Evolutionary conservation across 2,113 vertebrate species (phyloP), one percentile per base, ranked within the genome.

Genomic region (Solea senegalensis): DNA sequence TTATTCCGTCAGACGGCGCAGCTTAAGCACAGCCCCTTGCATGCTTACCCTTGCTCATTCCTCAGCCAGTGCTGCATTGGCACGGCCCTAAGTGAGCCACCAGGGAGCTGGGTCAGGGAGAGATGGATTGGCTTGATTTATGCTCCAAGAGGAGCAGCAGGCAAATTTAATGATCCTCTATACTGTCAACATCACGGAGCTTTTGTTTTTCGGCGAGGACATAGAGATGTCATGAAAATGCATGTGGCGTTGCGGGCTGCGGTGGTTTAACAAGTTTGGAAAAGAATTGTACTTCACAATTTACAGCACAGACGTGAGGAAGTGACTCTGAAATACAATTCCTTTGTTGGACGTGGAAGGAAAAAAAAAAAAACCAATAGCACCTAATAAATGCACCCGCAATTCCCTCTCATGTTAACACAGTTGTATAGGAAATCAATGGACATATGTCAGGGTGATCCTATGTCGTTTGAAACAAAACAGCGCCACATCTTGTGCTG

Each of bases 71-170:
- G 89, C 88, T 85, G 89, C 80, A 78, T 84, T 89, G 91, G 90
- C 88, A 90, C 58, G 72, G 74, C 82, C 85, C 85, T 87, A 85
- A 88, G 86, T 81, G 64, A 86, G 82, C 86, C 92, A 89, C 90
- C 55, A 48, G 92, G 90, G 91, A 92, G 65, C 59, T 13, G 65
- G 80, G 83, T 91, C 83, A 77, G 85, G 68, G 85, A 82, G 84
- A 87, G 77, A 91, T 72, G 81, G 86, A 90, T 91, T 81, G 86
- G 81, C 88, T 89, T 90, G 90, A 93, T 92, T 93, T 93, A 90
- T 89, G 85, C 85, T 88, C 76, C 56, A 41, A 69, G 84, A 88
- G 59, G 69, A 88, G 80, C 78, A 68, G 72, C 83, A 83, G 81
- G 90, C 81, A 84, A 81, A 91, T 90, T 90, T 89, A 90, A 86